Evolutionary conservation across 2,113 vertebrate species (phyloP), one percentile per base, ranked within the genome.

Genomic region (Ptilonorhynchus violaceus): DNA sequence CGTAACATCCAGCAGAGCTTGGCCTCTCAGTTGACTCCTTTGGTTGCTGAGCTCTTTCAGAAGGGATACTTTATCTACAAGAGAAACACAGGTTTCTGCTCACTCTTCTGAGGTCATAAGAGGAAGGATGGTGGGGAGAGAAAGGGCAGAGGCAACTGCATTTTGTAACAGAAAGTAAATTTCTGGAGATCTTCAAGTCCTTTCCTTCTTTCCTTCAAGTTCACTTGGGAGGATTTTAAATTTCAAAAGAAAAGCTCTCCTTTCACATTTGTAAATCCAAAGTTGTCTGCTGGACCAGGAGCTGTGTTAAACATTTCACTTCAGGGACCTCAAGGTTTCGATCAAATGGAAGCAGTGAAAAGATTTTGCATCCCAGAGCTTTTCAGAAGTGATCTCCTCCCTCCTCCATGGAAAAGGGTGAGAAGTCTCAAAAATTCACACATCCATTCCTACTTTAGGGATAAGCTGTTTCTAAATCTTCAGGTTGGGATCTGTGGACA

Each of bases 51-150:
- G 64, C 0, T 56, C 87, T 63, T 97, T 98, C 23, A 98, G 80
- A 74, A 98, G 95, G 91, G 94, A 84, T 2, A 93, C 15, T 8
- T 97, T 96, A 80, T 98, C 98, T 96, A 96, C 55, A 98, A 98
- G 84, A 95, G 52, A 98, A 11, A 90, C 33, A 66, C 30, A 49
- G 8, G 23, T 76, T 76, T 69, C 31, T 75, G 9, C 22, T 86
- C 52, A 30, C 3, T 58, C 31, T 44, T 52, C n/a, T 47, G 35
- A 69, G n/a, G 6, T 46, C 63, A 25, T 16, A 31, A 35, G 33
- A 9, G 39, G 30, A 42, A 52, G 10, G 8, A 9, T 4, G 2
- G 3, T 4, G 3, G 3, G 10, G 8, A 3, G 8, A 6, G 17
- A 15, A 12, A 37, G 7, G 35, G 15, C 16, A 35, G 41, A 13